A percentile compares a stretch with the other conserved stretches of the same genome.
Conservation (phyloP, 2,888 invertebrate species). For the Alitta virens region DNA sequence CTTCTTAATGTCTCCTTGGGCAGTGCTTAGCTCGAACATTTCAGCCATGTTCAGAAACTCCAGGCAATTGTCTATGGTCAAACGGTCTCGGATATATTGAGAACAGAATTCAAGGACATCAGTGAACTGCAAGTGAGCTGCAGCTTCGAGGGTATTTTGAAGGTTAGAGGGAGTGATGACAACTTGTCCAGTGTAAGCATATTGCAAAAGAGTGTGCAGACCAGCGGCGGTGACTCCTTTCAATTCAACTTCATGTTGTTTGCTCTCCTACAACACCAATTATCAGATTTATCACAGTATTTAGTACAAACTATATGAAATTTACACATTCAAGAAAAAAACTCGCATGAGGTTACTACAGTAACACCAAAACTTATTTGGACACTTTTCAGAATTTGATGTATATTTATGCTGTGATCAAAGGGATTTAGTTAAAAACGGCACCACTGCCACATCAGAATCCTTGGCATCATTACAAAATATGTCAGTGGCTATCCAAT, state of each 20-base stretch:
- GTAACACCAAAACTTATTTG: no score
- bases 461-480: no score
- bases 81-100: conserved; percentile 29
- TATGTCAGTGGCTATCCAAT: no score
- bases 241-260: conserved; percentile 50
- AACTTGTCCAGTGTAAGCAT: conserved; percentile 47
- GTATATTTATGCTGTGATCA: no score
- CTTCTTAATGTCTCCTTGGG: conserved; percentile 29
- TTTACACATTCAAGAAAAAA: no score
- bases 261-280: conserved; percentile 53
- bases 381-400: no score
- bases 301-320: no score
- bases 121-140: conserved; percentile 33
- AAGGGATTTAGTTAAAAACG: no score
- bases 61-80: conserved; percentile 32
- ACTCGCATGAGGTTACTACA: no score
- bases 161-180: conserved; percentile 10
- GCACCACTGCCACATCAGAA: no score
- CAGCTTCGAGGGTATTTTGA: conserved; percentile 30
- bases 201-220: conserved; percentile 53
- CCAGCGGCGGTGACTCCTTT: conserved; percentile 55
- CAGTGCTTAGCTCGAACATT: conserved; percentile 27
- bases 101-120: conserved; percentile 31
- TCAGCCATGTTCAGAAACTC: conserved; percentile 33
- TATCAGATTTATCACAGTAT: no score